Conservation (phyloP, 35 echinoderm and acorn worm genomes). For the Apostichopus japonicus region DNA sequence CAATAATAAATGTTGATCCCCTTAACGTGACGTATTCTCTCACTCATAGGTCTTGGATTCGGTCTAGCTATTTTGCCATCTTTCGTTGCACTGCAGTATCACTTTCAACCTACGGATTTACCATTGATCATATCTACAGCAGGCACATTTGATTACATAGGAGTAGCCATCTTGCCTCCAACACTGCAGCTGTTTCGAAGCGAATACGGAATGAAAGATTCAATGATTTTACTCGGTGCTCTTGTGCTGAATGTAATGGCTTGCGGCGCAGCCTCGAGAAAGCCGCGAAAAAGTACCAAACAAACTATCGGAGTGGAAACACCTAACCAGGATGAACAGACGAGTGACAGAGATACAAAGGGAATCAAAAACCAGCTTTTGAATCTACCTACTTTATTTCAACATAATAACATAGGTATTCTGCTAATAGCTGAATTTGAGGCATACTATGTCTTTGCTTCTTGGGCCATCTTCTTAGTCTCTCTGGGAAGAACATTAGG, state of each 20-base stretch:
- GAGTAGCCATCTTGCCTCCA: neutral
- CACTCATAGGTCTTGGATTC: slow-evolving; percentile 4
- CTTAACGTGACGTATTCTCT: too few relatives aligned
- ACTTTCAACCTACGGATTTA: neutral
- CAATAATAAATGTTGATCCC: too few relatives aligned
- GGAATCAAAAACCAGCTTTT: neutral
- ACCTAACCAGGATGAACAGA: neutral
- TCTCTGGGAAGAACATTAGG: neutral
- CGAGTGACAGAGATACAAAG: neutral
- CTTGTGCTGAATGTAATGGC: neutral
- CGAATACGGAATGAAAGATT: neutral
- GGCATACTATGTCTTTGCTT: neutral
- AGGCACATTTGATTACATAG: neutral
- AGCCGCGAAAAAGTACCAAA: neutral
- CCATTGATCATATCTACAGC: neutral
- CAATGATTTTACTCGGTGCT: neutral
- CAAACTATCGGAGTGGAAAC: neutral
- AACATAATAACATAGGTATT: neutral
- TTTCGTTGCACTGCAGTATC: neutral
- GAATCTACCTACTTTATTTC: neutral
- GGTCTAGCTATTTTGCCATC: neutral
- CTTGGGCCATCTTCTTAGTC: slow-evolving; percentile 36
- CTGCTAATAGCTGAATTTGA: neutral
- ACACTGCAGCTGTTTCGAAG: neutral
- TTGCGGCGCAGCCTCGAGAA: neutral